Evolutionary conservation across 1,140 invertebrate species (phyloP), one percentile per base, ranked within the genome.

Genomic region (Macrocentrus cingulum): DNA sequence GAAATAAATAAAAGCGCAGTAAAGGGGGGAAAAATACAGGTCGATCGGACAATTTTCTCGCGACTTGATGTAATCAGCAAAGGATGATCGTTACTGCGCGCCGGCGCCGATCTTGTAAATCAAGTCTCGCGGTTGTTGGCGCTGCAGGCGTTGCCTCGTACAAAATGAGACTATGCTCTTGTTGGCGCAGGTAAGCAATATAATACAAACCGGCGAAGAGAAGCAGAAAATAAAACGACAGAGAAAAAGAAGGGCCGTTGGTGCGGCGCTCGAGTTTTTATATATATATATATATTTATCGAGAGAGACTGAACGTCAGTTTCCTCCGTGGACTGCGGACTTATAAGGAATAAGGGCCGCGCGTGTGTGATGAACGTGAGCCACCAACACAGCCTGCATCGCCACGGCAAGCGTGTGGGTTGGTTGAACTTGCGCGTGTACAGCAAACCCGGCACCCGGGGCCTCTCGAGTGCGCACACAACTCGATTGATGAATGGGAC

Each of bases 341-440:
- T 62, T 62, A 62, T 59, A 59, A 51, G 56, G 61, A 46, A 59
- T 59, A 62, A 59, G 57, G 61, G 56, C 53, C 55, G 53, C 46
- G 29, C 25, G 37, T 23, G n/a, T 41, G 36, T 56, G 22, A 15
- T 36, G 32, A 54, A 15, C 42, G 22, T 45, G 18, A 46, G 23
- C 22, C 7, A 46, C 44, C n/a, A n/a, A n/a, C n/a, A n/a, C n/a
- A n/a, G n/a, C n/a, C n/a, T n/a, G n/a, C n/a, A n/a, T 9, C 44
- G 44, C 25, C 44, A 9, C 15, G 3, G 5, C 9, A 22, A 20
- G 1, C 41, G 25, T 22, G 42, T 48, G 54, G 42, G 54, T 56
- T 56, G 54, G 54, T 56, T 56, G 54, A 56, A 56, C 54, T 56
- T 20, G 44, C 44, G 44, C 19, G 20, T 2, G 9, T 18, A 20